Evolutionary conservation across 2,797 vertebrate genomes (phyloP).

Genomic region (Acanthiza pusilla): DNA sequence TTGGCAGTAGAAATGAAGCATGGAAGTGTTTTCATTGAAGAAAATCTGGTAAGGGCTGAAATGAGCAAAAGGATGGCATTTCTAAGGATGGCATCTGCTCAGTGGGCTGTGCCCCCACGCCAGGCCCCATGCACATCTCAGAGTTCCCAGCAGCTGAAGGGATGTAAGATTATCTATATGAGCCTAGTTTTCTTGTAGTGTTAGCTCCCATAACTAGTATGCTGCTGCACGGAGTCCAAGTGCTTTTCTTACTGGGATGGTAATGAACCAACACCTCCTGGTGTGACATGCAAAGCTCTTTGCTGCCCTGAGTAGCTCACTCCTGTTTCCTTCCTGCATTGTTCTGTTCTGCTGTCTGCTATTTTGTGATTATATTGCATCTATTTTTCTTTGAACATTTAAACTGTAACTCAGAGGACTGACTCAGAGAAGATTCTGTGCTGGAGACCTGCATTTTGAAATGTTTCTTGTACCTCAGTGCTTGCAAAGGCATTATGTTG

Average conservation of each 20-base stretch:
- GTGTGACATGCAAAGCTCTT: background rate
- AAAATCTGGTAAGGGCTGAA: background rate
- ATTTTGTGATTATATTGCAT: background rate
- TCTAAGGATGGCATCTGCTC: background rate
- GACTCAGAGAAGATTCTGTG: background rate
- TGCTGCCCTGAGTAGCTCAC: background rate
- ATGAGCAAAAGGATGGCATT: background rate
- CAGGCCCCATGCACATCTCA: rapidly evolving
- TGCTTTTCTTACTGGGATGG: background rate
- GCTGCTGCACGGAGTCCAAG: background rate
- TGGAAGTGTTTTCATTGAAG: background rate
- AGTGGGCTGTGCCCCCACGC: background rate
- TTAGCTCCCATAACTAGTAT: background rate
- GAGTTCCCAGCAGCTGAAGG: background rate
- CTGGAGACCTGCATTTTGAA: background rate
- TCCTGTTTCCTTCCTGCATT: background rate
- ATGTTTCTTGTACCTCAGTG: background rate
- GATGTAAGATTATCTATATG: background rate
- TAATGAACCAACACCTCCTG: background rate
- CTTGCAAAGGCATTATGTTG: background rate
- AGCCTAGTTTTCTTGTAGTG: background rate
- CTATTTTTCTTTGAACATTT: background rate
- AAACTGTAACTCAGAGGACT: background rate
- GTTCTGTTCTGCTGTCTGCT: background rate
- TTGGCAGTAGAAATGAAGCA: background rate